Evolutionary conservation across 1,140 invertebrate species (phyloP), one percentile per base, ranked within the genome.

Genomic region (Augochlora pura): DNA sequence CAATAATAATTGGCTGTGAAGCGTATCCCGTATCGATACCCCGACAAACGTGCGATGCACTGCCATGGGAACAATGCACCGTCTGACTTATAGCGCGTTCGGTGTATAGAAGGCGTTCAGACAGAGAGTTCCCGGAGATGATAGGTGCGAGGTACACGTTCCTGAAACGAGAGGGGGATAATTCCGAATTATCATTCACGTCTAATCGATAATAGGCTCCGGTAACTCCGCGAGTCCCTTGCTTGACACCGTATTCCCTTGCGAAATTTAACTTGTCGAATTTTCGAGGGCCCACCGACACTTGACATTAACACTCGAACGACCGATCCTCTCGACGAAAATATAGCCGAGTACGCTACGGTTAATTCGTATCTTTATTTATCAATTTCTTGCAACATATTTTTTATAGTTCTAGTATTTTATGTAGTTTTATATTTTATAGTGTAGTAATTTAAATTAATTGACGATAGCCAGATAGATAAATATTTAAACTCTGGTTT

Each of bases 1-100:
- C 83, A 85, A 86, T 86, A 86, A 86, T 86, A 86, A 86, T 86
- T 86, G 83, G 83, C 76, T 85, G 74, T 39, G 83, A 85, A 82
- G 80, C 84, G 60, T 86, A 85, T 77, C 72, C 83, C 71, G 64
- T 86, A 86, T 86, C 84, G 83, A 85, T 86, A 80, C 76, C 62
- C 57, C 52, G 52, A 46, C 52, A 64, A 52, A 75, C 68, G 68
- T 69, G 63, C 76, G 76, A 75, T 85, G 54, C 63, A 66, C 46
- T 60, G 49, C 67, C 83, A 86, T 80, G 83, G 83, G 84, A 86
- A 86, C 84, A 86, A 86, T 85, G 83, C 84, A 62, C 80, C 66
- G 83, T 71, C 74, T 79, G 73, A 85, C 83, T 85, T 78, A 76
- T 72, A 75, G 72, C 70, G 65, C 72, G 81, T 68, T 77, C 71